A percentile compares a stretch with the other conserved stretches of the same genome.
phyloP scores from a whole-genome alignment of 1,140 invertebrate species.

The Gonioctena quinquepunctata region DNA sequence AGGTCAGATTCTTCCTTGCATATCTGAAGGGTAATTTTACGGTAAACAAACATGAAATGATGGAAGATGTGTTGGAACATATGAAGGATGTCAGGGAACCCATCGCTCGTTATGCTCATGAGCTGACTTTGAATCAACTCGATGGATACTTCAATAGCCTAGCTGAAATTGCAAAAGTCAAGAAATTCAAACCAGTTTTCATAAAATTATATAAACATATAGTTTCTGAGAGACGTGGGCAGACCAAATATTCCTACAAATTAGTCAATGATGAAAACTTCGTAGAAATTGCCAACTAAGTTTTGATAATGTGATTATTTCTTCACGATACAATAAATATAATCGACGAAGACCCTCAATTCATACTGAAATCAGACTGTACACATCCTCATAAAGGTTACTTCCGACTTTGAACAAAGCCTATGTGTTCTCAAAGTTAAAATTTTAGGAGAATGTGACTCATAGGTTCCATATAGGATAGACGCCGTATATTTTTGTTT shows the following conservation, averaged over 20 bases:
- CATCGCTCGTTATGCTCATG: not conserved
- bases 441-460: too few species aligned
- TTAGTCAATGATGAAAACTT: not conserved
- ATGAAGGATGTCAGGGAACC: not conserved
- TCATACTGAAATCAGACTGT: too few species aligned
- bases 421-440: too few species aligned
- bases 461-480: too few species aligned
- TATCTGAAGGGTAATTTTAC: not conserved
- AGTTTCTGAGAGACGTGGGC: not conserved
- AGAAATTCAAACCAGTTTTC: not conserved
- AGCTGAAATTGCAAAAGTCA: not conserved
- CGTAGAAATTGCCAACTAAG: not conserved
- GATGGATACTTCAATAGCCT: not conserved
- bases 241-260: not conserved
- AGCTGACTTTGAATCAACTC: not conserved
- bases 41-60: not conserved
- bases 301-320: too few species aligned
- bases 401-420: too few species aligned
- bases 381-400: too few species aligned
- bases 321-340: too few species aligned
- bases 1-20: not conserved
- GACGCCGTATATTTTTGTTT: too few species aligned
- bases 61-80: not conserved
- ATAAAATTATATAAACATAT: not conserved
- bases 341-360: too few species aligned